Evolutionary conservation across 2,888 invertebrate species (phyloP).

Genomic region (Phrixothrix hirtus): DNA sequence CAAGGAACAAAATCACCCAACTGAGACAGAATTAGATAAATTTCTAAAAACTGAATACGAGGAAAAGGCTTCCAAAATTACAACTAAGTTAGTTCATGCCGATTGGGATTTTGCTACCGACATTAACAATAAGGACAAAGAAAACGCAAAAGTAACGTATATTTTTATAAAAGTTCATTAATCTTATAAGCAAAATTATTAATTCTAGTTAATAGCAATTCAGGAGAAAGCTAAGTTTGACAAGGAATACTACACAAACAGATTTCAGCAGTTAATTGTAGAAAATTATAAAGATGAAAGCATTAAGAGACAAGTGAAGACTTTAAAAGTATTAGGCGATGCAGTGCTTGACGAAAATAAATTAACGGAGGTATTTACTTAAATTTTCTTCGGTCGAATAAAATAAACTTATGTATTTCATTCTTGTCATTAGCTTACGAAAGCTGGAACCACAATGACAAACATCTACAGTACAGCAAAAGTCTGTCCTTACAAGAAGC

Average conservation of each 20-base stretch:
- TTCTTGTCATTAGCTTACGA: conserved; percentile 42
- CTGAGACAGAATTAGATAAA: conserved; percentile 34
- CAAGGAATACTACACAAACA: conserved; percentile 52
- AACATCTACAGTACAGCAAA: conserved; percentile 55
- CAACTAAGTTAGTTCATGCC: conserved; percentile 46
- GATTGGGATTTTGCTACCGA: conserved; percentile 52
- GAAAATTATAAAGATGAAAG: conserved; percentile 51
- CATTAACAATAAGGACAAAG: conserved; percentile 41
- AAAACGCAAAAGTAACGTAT: conserved; percentile 40
- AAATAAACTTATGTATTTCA: conserved; percentile 4
- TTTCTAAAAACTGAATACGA: conserved; percentile 40
- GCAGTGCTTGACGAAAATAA: conserved; percentile 52
- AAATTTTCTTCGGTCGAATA: neutral
- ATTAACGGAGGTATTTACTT: conserved; percentile 47
- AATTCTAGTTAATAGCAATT: conserved; percentile 34
- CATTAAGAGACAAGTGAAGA: conserved; percentile 54
- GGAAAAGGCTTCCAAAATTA: conserved; percentile 38
- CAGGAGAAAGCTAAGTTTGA: conserved; percentile 45
- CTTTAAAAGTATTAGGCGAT: conserved; percentile 56
- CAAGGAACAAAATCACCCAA: conserved; percentile 44
- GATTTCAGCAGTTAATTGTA: conserved; percentile 47
- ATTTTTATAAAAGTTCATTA: no score
- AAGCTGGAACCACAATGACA: conserved; percentile 38
- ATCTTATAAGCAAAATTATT: neutral
- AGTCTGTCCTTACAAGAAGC: conserved; percentile 53